Percentiles rank a stretch among this genome's conserved stretches.
Evolutionary conservation across 2,797 vertebrate species (phyloP).

Genomic region (Neoniphon sammara): DNA sequence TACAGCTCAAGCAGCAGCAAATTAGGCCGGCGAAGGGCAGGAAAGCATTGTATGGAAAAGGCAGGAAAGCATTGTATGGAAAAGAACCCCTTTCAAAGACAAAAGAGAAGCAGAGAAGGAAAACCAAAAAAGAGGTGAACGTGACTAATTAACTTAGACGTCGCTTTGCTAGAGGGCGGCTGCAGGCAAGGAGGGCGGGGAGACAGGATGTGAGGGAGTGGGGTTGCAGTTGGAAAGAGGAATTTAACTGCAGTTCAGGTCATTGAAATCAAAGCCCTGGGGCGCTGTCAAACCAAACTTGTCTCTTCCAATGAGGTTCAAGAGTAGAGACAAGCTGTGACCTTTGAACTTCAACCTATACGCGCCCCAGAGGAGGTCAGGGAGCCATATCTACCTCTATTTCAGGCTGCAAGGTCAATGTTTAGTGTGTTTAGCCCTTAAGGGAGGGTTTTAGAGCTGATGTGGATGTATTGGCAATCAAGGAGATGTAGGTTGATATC

Average conservation of each 20-base stretch:
- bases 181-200: constrained; percentile 26
- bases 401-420: neutral
- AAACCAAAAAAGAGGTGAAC: constrained; percentile 50
- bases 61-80: constrained; percentile 27
- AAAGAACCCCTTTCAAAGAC: constrained; percentile 23
- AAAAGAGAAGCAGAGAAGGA: constrained; percentile 34
- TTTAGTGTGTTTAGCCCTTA: constrained; percentile 52
- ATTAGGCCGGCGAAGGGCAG: constrained; percentile 50
- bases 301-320: constrained; percentile 66
- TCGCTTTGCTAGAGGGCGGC: constrained; percentile 58
- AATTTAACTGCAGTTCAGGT: constrained; percentile 71
- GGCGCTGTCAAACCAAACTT: constrained; percentile 66
- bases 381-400: constrained; percentile 51
- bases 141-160: constrained; percentile 72
- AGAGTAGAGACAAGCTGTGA: constrained; percentile 64
- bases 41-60: constrained; percentile 20
- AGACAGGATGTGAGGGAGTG: constrained; percentile 55
- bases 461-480: constrained; percentile 45
- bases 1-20: constrained; percentile 53
- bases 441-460: constrained; percentile 54
- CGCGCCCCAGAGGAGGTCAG: constrained; percentile 61
- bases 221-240: constrained; percentile 35
- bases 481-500: constrained; percentile 49
- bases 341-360: constrained; percentile 65
- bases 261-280: constrained; percentile 70